Conservation (phyloP, 1,140 invertebrate genomes). For the Cyrtorhinus lividipennis region DNA sequence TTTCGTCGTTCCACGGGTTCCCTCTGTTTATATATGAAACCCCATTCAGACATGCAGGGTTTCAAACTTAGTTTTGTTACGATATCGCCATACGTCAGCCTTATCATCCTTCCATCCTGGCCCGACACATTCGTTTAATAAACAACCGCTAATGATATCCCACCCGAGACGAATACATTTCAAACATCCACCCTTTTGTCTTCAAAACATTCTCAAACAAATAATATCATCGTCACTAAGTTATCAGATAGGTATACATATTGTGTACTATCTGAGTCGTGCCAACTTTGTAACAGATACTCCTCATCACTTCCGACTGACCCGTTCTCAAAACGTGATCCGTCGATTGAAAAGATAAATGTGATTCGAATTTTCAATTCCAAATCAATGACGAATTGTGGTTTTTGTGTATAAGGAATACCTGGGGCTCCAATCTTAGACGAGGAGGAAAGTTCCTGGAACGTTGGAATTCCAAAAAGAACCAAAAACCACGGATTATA, state of each 20-base stretch:
- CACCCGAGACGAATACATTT: neutral
- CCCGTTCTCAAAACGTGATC: neutral
- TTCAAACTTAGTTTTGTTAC: conserved; percentile 8
- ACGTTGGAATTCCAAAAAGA: too few species aligned
- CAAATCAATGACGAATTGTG: too few species aligned
- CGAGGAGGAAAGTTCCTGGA: too few species aligned
- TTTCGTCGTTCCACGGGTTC: neutral
- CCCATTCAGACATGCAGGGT: neutral
- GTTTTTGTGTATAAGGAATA: too few species aligned
- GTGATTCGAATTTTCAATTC: too few species aligned
- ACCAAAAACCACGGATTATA: too few species aligned
- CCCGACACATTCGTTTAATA: conserved; percentile 3
- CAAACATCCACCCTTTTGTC: neutral
- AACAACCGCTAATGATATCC: conserved; percentile 7
- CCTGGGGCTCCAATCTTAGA: too few species aligned
- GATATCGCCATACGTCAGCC: conserved; percentile 9
- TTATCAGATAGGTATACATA: neutral
- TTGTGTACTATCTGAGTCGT: neutral
- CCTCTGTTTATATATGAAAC: neutral
- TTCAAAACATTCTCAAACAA: neutral
- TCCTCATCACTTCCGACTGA: neutral
- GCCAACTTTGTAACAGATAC: neutral
- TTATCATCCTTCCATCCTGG: neutral
- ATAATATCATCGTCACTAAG: neutral
- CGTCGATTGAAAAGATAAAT: too few species aligned